Conservation (phyloP, 2,113 vertebrate genomes). For the Castor canadensis region DNA sequence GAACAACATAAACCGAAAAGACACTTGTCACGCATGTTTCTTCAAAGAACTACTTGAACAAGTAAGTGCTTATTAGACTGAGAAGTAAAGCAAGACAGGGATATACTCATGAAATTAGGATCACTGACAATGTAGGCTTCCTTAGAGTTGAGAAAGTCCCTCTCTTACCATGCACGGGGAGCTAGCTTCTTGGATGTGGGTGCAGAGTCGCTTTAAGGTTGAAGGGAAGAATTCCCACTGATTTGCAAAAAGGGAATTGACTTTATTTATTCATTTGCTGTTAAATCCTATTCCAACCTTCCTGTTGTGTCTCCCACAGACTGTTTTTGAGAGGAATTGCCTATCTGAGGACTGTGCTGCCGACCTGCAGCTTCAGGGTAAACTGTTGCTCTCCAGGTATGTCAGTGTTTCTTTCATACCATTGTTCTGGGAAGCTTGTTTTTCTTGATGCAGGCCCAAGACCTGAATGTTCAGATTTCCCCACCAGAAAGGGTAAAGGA, state of each 20-base stretch:
- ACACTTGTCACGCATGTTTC: not conserved
- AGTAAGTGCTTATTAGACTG: not conserved
- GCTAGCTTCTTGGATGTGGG: not conserved
- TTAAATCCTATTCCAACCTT: not conserved
- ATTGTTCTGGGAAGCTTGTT: not conserved
- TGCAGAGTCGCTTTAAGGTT: not conserved
- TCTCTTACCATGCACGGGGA: not conserved
- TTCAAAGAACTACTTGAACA: not conserved
- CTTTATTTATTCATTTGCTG: not conserved
- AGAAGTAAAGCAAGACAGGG: not conserved
- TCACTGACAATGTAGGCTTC: not conserved
- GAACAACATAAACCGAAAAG: not conserved
- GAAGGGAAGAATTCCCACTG: accelerated
- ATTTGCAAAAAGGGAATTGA: not conserved
- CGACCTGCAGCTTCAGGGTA: slow-evolving; percentile 93
- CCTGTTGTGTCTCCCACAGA: slow-evolving; percentile 85
- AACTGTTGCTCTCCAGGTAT: slow-evolving; percentile 94
- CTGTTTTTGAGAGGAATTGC: slow-evolving; percentile 98
- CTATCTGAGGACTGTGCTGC: slow-evolving; percentile 96
- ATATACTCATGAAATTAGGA: accelerated
- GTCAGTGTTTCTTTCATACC: not conserved
- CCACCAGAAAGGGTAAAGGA: not conserved
- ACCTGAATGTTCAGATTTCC: not conserved
- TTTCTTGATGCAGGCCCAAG: not conserved
- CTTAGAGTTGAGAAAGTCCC: not conserved